Base-by-base conservation (phyloP, 2,113 vertebrate genomes). In the Stegastes partitus region DNA sequence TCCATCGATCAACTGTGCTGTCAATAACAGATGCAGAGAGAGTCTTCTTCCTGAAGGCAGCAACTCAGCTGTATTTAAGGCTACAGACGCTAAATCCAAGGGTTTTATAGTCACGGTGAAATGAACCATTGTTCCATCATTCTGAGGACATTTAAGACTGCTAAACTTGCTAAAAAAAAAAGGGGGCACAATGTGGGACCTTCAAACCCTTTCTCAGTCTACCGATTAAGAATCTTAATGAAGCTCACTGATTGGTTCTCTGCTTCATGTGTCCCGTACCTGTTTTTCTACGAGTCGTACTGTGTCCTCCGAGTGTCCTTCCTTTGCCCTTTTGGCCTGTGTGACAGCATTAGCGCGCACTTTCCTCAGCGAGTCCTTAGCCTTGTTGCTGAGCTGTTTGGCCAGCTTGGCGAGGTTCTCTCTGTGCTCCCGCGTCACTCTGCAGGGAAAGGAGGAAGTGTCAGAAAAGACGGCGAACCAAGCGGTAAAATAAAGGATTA, bases 341-440 rank as follows among this genome's bases (percentile, higher is more conserved):
- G 82, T 87, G 66, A 99, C 44, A 0, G 97, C 95, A 6, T 90
- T 94, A 12, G 94, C 83, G 1, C 98, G 94, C 14, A 97, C 94
- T 54, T 87, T 96, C 77, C 97, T 95, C 85, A 99, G 87, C 0
- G 96, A 94, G 15, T 99, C 98, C 89, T 99, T 99, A 62, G 97
- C 95, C 74, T 97, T 99, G 94, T 99, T 97, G 89, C 96, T 94
- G 6, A 95, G 89, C 91, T 98, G 96, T 78, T 98, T 99, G 73
- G 98, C 98, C 45, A 98, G 79, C 86, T 96, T 97, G 73, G 86
- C 84, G 39, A 99, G 93, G 92, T 92, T 97, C 87, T 99, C 98
- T 59, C 98, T 86, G 93, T 99, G 96, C 55, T 99, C 98, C 0
- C 97, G 94, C 0, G 97, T 99, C 34, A 99, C 95, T 89, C 98